Conservation (phyloP, 1,140 invertebrate species). For the Sesamia nonagrioides region DNA sequence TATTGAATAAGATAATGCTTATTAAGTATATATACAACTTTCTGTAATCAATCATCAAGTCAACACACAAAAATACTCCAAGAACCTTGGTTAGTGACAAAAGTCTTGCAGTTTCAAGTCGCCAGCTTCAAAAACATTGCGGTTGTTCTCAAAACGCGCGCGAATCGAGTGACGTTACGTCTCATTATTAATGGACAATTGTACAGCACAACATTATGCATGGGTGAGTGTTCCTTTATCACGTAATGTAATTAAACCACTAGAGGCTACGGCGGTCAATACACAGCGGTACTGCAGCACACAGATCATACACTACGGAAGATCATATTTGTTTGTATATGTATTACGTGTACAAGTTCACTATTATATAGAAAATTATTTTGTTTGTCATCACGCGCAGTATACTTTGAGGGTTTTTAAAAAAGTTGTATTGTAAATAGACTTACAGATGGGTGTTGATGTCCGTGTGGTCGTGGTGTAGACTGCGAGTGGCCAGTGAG, state of each 20-base stretch:
- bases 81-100: background rate
- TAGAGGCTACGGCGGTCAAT: background rate
- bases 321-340: constrained; percentile 31
- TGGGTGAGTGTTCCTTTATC: background rate
- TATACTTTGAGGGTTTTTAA: background rate
- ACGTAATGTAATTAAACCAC: constrained; percentile 10
- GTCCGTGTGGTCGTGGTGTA: constrained; percentile 12
- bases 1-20: too few species aligned
- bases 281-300: background rate
- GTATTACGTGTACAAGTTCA: background rate
- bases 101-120: background rate
- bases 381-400: background rate
- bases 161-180: constrained; percentile 21
- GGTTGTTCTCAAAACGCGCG: background rate
- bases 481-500: constrained; percentile 48
- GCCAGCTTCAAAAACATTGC: background rate
- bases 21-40: background rate
- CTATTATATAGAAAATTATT: background rate
- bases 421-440: background rate
- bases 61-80: background rate
- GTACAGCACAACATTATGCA: constrained; percentile 14
- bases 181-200: constrained; percentile 6
- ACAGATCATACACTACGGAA: background rate
- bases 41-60: too few species aligned
- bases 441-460: constrained; percentile 39